Evolutionary conservation across 2,888 invertebrate species (phyloP), one percentile per base, ranked within the genome.

Genomic region (Trachelus tabidus): DNA sequence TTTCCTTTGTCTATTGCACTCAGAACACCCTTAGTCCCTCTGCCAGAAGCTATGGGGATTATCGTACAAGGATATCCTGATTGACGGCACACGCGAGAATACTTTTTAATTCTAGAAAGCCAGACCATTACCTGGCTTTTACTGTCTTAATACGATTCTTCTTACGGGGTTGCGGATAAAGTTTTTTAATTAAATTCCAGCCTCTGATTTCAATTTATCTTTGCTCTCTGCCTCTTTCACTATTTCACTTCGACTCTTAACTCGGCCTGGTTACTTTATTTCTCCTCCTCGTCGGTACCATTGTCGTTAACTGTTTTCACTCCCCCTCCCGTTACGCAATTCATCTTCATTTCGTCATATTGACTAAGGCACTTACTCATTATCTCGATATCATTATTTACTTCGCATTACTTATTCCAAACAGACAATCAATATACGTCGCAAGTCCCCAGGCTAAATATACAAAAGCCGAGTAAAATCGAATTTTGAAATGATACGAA

Each of bases 141-240:
- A 35, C 77, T 69, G 37, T 77, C 34, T 77, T 74, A 77, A 77
- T 73, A 73, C 77, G 68, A 74, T 73, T 77, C 74, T 56, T 56
- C 15, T 56, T 56, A 34, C 68, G 30, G 40, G 71, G 77, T 35
- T 35, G 40, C 79, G 82, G 79, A 84, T 85, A 82, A 78, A 90
- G 87, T 89, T 89, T 89, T 90, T 90, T 89, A 90, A 90, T 90
- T 90, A 90, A 89, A 89, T 87, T 85, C 83, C 79, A 83, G 86
- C 87, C 86, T 87, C 86, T 86, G 86, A 87, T 89, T 90, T 86
- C 87, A 89, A 90, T 90, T 89, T 88, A 88, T 89, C 88, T 88
- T 87, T 85, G 83, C 85, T 82, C 80, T 81, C 81, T 80, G 78
- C 33, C 11, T 31, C 33, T 31, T 11, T 31, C 15, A 31, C 71